Evolutionary conservation across 2,888 invertebrate genomes (phyloP), one percentile per base, ranked within the genome.

Genomic region (Sarcophaga subvicina): DNA sequence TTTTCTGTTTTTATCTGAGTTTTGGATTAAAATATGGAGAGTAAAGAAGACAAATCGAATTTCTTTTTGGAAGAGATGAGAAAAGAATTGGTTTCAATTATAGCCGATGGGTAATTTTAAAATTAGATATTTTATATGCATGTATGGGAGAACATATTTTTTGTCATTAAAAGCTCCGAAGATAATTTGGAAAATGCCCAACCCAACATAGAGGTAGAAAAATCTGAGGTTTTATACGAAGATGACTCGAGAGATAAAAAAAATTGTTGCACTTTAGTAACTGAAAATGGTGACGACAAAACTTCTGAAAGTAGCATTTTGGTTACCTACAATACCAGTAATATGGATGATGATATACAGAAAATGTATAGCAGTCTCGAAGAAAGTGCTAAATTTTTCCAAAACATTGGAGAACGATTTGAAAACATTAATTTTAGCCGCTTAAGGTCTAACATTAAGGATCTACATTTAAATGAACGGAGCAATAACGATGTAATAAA

Each of bases 371-470:
- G 87, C 14, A 91, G 92, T 60, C 85, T 93, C 4, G 89, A 89
- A n/a, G 83, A 91, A 25, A 92, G 92, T 83, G 92, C 91, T 77
- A 89, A 92, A 14, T 87, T 93, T 0, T 93, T 93, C 78, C 91
- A 91, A 80, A 81, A 80, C 4, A 90, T 93, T 75, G 90, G 91
- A 4, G 90, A 91, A 63, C 90, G 91, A 27, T 91, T 93, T n/a
- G 90, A 91, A 62, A 89, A 90, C 0, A 92, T 93, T 0, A 91
- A 90, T 88, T 93, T 93, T 75, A 72, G 88, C 4, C 82, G 88
- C 14, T 88, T 93, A 4, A 90, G 90, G 49, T 87, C 87, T 64
- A 92, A 92, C 60, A 92, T 93, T 27, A 90, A 89, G 25, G 91
- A 93, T 88, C 88, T 93, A 64, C 90, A 92, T 80, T 85, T 93